Base-by-base conservation (phyloP, 2,888 invertebrate genomes). In the Ceramica pisi region DNA sequence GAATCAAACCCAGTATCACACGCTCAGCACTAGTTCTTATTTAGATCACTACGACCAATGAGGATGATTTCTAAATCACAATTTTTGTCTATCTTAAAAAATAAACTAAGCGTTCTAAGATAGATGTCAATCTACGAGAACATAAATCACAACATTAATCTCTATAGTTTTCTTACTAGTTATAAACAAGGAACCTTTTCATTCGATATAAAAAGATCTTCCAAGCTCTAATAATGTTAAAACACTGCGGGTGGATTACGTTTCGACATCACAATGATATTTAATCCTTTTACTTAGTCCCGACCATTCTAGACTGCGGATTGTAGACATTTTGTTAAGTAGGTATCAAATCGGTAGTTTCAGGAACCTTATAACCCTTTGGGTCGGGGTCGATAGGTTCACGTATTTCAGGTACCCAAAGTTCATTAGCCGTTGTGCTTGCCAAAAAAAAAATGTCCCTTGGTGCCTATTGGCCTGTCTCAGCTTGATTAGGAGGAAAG, bases 211-310 rank as follows among this genome's bases (percentile, higher is more conserved):
- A 57, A 61, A 59, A 38, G 56, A 44, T 53, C 38, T n/a, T 62
- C 14, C 41, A 7, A 31, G 26, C 48, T 67, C 41, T 65, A 70
- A 74, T 77, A 70, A 74, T 38, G 59, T 64, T 77, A 77, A 83
- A 69, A 67, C 41, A 53, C 31, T 21, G 35, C 69, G 61, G 23
- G 31, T 67, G 71, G 69, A 68, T 68, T 67, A 70, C 69, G 23
- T 59, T 69, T 71, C 67, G 51, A 67, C 64, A 60, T 67, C 67
- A 74, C 68, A 71, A 63, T 63, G 82, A 77, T 77, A 80, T 80
- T 71, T 83, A 83, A 82, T 82, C 80, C 80, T 74, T 83, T 82
- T 70, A 71, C 56, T 63, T 63, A 50, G 53, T 53, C 46, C 41
- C 57, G 51, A 50, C n/a, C 59, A 48, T 53, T 64, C 63, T 62